Base-by-base conservation (phyloP, 2,113 vertebrate species). In the Thalassoma bifasciatum region DNA sequence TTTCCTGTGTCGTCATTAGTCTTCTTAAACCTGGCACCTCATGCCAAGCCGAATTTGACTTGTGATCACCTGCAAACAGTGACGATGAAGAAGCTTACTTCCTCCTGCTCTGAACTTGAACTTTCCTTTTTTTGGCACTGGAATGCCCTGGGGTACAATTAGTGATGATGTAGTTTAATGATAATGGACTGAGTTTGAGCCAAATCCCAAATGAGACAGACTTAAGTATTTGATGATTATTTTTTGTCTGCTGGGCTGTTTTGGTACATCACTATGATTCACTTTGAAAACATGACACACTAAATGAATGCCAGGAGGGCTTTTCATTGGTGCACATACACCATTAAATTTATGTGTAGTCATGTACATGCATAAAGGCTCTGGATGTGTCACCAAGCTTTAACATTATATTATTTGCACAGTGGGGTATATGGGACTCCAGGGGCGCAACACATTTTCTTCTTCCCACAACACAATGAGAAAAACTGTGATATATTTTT, bases 21-120 rank as follows among this genome's bases (percentile, higher is more conserved):
- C 61, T 64, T 72, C 23, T 36, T 24, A 26, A 24, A 6, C 60
- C 52, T 68, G 56, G 30, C 63, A 46, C 51, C 11, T n/a, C 38
- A 66, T 24, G 40, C 47, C 44, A 4, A 49, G 14, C 79, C 60
- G 58, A 19, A 72, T 62, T 63, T 36, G 34, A 66, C 53, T 24
- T 40, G 22, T 51, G 51, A 67, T 70, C 30, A 22, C 21, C 49
- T 26, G 38, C 46, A 54, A n/a, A 49, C 46, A 49, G 13, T 16
- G 46, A 49, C n/a, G 13, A 21, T 2, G 19, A 1, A 9, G 19
- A 21, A 6, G 17, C 44, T 16, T 21, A 7, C 13, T 9, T 19
- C 19, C 10, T n/a, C n/a, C n/a, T n/a, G 19, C 46, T 9, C 46
- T 49, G 46, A 49, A 19, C 46, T 49, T 46, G 44, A 46, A 46